Percentiles rank a stretch among this genome's conserved stretches.
Evolutionary conservation across 2,797 vertebrate species (phyloP).

Genomic region (Natrix natrix): DNA sequence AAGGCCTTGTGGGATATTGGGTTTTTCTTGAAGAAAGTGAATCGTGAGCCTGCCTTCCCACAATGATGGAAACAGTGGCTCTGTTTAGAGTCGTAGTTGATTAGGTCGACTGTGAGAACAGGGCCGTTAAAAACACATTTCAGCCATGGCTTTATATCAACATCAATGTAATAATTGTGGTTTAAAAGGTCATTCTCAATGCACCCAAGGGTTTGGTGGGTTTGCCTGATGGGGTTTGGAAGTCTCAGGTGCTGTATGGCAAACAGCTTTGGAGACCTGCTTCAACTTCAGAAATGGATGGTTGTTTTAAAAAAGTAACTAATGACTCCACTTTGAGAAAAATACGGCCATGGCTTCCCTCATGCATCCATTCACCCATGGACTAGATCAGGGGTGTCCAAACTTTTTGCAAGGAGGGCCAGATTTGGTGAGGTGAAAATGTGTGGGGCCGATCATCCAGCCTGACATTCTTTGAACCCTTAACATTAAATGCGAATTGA

Average conservation of each 20-base stretch:
- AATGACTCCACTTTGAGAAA: not conserved
- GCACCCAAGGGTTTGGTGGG: not conserved
- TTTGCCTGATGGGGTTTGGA: not conserved
- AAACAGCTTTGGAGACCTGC: not conserved
- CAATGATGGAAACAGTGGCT: not conserved
- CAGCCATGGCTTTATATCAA: not conserved
- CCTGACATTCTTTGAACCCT: too few relatives aligned
- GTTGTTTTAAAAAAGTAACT: not conserved
- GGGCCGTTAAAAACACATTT: slow-evolving; percentile 4
- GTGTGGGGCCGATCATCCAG: too few relatives aligned
- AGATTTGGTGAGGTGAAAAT: too few relatives aligned
- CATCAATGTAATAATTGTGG: not conserved
- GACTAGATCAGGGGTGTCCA: too few relatives aligned
- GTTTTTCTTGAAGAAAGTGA: not conserved
- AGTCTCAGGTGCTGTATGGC: not conserved
- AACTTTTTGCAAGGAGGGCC: too few relatives aligned
- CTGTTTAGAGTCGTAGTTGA: not conserved
- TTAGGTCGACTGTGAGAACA: not conserved
- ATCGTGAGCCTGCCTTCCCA: not conserved
- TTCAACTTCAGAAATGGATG: not conserved
- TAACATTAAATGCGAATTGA: too few relatives aligned
- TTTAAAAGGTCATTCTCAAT: not conserved
- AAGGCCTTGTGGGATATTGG: not conserved
- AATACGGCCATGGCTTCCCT: not conserved
- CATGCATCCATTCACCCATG: not conserved